These are phyloP conservation scores for Cacoxenus indagator DNA, from an alignment of 2,888 invertebrate species.

Conservation along the genomic window DNA sequence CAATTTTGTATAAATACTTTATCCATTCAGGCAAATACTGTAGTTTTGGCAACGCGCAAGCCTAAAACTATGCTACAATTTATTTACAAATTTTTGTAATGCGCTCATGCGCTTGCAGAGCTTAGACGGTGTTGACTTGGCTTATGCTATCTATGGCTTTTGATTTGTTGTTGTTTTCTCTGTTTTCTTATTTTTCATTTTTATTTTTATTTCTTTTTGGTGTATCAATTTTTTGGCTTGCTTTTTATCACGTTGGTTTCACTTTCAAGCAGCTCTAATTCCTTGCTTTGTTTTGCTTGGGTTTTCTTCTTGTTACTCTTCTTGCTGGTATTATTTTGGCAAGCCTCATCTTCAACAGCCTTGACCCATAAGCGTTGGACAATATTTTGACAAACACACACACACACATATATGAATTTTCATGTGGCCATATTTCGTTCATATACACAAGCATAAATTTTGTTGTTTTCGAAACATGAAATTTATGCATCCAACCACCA, in stretches of 20 bases:
- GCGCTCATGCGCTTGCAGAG: conserved; percentile 21
- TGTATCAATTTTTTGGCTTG: not conserved
- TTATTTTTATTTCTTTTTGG: not conserved
- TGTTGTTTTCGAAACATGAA: not conserved
- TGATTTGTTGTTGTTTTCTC: not conserved
- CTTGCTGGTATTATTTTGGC: not conserved
- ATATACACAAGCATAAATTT: conserved; percentile 1
- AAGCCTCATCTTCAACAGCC: conserved; percentile 2
- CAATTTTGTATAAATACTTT: conserved; percentile 59
- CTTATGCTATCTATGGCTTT: not conserved
- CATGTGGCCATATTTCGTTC: not conserved
- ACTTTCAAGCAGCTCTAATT: not conserved
- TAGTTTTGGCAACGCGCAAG: not conserved
- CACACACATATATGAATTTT: not conserved
- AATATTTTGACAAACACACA: not conserved
- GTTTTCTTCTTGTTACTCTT: not conserved
- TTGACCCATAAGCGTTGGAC: not conserved
- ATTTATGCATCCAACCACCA: not conserved
- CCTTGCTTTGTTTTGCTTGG: not conserved
- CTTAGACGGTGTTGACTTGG: not conserved
- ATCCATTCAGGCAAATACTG: conserved; percentile 30
- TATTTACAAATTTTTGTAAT: conserved; percentile 35
- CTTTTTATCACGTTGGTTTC: conserved; percentile 7
- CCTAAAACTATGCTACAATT: conserved; percentile 24
- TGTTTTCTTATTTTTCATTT: not conserved